Evolutionary conservation across 1,140 invertebrate genomes (phyloP).

Genomic region (Scaptomyza montana): DNA sequence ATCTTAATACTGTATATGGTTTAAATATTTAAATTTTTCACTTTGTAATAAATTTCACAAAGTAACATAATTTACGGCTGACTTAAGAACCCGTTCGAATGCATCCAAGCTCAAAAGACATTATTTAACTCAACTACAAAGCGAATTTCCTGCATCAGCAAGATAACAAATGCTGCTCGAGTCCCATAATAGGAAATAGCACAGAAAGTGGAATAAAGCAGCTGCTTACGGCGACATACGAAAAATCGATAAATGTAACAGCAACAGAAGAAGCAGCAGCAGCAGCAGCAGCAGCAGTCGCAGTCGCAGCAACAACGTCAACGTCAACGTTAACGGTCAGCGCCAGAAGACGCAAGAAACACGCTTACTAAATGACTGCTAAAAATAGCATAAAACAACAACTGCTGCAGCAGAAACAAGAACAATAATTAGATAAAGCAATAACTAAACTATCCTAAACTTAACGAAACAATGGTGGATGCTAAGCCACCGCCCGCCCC

Average conservation of each 20-base stretch:
- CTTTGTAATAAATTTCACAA: too few relatives aligned
- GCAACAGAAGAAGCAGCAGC: conserved; percentile 54
- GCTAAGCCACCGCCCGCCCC: conserved; percentile 58
- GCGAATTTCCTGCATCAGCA: conserved; percentile 11
- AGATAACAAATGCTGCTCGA: conserved; percentile 1
- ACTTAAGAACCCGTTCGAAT: neutral
- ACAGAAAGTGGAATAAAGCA: conserved; percentile 7
- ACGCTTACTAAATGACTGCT: conserved; percentile 41
- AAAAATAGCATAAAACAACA: conserved; percentile 37
- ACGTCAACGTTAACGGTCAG: conserved; percentile 27
- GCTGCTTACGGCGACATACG: conserved; percentile 21
- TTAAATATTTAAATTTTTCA: too few relatives aligned
- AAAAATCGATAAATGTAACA: conserved; percentile 50
- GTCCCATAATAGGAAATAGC: conserved; percentile 6
- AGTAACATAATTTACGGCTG: neutral
- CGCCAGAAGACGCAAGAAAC: conserved; percentile 22
- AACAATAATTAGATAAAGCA: conserved; percentile 2
- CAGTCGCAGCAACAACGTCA: conserved; percentile 8
- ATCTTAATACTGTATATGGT: too few relatives aligned
- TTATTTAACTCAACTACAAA: conserved; percentile 8
- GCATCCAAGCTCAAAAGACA: neutral
- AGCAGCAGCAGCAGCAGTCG: neutral
- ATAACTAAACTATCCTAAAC: neutral
- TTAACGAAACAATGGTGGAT: conserved; percentile 53
- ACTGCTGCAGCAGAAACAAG: neutral